Conservation (phyloP, 2,888 invertebrate genomes). For the Acanthoscelides obtectus region DNA sequence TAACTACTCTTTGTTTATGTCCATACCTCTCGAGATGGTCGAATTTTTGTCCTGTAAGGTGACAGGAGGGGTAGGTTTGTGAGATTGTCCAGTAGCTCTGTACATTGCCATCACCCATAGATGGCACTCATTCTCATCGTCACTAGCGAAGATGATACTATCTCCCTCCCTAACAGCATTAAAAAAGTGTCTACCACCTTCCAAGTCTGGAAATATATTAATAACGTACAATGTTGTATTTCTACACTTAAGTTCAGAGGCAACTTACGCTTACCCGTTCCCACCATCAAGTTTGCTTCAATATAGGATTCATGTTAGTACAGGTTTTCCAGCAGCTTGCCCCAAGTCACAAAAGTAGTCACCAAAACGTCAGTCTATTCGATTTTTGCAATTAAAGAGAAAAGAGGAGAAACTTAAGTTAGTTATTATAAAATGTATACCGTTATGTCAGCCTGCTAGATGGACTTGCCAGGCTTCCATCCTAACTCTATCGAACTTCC, state of each 20-base stretch:
- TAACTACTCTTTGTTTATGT: background rate
- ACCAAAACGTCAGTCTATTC: background rate
- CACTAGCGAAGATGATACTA: conserved; percentile 91
- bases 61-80: conserved; percentile 95
- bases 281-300: conserved; percentile 85
- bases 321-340: background rate
- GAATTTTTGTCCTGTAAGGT: conserved; percentile 74
- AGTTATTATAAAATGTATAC: too few relatives aligned
- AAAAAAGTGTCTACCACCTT: conserved; percentile 94
- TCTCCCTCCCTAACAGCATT: conserved; percentile 98
- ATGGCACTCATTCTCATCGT: conserved; percentile 96
- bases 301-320: conserved; percentile 3
- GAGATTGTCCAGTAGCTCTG: conserved; percentile 98
- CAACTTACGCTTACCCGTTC: conserved; percentile 69
- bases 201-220: conserved; percentile 62
- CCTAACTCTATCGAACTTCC: too few relatives aligned
- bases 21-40: conserved; percentile 75
- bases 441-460: too few relatives aligned
- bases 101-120: conserved; percentile 99
- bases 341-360: background rate
- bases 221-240: conserved; percentile 21
- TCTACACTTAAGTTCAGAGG: conserved; percentile 24
- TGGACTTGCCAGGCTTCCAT: too few relatives aligned
- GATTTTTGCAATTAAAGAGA: too few relatives aligned
- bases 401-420: too few relatives aligned